Conservation (phyloP, 2,113 vertebrate genomes). For the Pantherophis guttatus region DNA sequence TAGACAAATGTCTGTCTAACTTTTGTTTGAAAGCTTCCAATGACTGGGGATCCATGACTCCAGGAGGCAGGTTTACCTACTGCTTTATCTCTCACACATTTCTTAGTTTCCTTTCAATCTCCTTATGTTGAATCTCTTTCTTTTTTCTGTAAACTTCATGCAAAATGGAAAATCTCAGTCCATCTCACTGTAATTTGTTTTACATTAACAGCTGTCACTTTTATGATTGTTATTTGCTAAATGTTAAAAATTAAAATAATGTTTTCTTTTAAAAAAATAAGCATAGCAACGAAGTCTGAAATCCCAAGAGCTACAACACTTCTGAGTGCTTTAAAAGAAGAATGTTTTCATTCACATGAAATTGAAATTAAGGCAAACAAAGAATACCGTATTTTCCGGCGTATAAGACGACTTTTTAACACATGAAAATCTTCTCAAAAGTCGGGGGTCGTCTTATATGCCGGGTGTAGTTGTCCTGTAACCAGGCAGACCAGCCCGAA, state of each 20-base stretch:
- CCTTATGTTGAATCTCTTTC: neutral
- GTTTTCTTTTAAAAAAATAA: neutral
- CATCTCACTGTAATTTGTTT: neutral
- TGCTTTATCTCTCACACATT: neutral
- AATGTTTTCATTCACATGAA: neutral
- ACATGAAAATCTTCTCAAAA: too few species aligned
- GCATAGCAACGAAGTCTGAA: neutral
- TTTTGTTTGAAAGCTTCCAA: neutral
- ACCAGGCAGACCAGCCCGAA: too few species aligned
- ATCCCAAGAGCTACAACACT: neutral
- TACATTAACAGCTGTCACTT: neutral
- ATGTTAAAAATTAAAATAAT: neutral
- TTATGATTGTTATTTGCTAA: neutral
- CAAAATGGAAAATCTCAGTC: neutral
- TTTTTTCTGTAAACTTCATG: neutral
- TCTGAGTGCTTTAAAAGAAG: neutral
- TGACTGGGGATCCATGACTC: neutral
- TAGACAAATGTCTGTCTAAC: neutral
- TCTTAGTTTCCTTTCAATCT: neutral
- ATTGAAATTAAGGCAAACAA: neutral
- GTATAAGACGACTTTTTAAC: too few species aligned
- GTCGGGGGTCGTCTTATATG: too few species aligned
- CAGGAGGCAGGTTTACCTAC: neutral
- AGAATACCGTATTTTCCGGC: too few species aligned
- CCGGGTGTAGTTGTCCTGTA: too few species aligned